Base-by-base conservation (phyloP, 2,113 vertebrate species). In the Perccottus glenii region DNA sequence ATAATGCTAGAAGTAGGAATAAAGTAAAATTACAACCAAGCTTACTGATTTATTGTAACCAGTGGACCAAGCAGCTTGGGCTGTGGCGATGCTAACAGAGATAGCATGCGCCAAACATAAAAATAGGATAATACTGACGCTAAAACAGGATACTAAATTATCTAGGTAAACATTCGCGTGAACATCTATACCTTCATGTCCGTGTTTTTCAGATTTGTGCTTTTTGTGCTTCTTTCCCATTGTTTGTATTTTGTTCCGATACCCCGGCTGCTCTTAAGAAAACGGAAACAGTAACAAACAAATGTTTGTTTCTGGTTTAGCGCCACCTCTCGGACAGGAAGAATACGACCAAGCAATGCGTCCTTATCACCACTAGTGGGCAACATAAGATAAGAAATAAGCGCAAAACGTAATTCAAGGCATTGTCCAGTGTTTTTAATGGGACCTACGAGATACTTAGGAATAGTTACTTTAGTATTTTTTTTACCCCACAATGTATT, bases 201-300 rank as follows among this genome's bases (percentile, higher is more conserved):
- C 90, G 75, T 95, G 95, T 73, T 95, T 96, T 40, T 97, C 96
- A 53, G 94, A 94, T 89, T 95, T 98, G 77, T 98, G 96, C 66
- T 96, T 96, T 86, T 98, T 98, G 82, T 98, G 96, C 73, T 98
- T 98, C 92, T 96, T 97, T 63, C 96, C 96, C 96, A 98, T 98
- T 80, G 70, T 92, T 88, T 90, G 78, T 81, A 27, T 86, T 84
- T 84, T 61, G 47, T 38, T 46, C 38, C 40, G 44, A 12, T 14
- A 32, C 27, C 35, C 10, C 48, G 60, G 58, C 32, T 8, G 10
- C 16, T 48, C 36, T 60, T 38, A 19, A 53, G 40, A 15, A 36
- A 38, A 9, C 77, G 66, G 86, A 84, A 78, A 60, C 1, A 9
- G 19, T 35, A 4, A 19, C 4, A 0, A 12, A 11, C 11, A 14